Evolutionary conservation across 2,113 vertebrate genomes (phyloP).

Genomic region (Lynx canadensis): DNA sequence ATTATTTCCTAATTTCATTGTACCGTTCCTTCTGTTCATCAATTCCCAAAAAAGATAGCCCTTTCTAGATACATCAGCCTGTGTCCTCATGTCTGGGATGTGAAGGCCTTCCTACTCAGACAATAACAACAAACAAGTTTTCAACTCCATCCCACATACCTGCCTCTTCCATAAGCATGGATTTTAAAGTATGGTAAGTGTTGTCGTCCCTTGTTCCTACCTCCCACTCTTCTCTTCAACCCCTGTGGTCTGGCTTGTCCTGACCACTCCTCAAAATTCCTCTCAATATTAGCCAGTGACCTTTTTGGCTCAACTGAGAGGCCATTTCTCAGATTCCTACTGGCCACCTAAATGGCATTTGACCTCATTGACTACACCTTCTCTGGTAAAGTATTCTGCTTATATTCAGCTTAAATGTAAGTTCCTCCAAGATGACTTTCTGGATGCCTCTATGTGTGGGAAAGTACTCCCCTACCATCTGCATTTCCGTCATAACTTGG

Average conservation of each 20-base stretch:
- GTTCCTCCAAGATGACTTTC: background rate
- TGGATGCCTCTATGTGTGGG: background rate
- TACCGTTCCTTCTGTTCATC: background rate
- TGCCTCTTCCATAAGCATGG: fast-evolving
- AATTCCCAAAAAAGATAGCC: constrained; percentile 40
- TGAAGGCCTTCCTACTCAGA: background rate
- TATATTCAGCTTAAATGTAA: background rate
- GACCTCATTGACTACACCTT: background rate
- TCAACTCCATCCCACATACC: background rate
- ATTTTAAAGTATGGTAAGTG: background rate
- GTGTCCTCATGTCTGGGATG: background rate
- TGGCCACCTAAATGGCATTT: background rate
- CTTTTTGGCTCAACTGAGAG: background rate
- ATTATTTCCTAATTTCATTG: constrained; percentile 56
- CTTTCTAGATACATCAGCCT: background rate
- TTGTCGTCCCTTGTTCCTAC: background rate
- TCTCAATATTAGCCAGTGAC: background rate
- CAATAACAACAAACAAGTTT: background rate
- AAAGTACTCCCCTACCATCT: background rate
- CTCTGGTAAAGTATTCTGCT: background rate
- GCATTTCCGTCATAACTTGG: background rate
- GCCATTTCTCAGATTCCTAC: background rate
- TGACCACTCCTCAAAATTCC: background rate
- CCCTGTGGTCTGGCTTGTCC: background rate
- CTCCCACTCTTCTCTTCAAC: background rate